phyloP scores from a whole-genome alignment of 2,888 invertebrate species.

The Ectemnius lituratus region DNA sequence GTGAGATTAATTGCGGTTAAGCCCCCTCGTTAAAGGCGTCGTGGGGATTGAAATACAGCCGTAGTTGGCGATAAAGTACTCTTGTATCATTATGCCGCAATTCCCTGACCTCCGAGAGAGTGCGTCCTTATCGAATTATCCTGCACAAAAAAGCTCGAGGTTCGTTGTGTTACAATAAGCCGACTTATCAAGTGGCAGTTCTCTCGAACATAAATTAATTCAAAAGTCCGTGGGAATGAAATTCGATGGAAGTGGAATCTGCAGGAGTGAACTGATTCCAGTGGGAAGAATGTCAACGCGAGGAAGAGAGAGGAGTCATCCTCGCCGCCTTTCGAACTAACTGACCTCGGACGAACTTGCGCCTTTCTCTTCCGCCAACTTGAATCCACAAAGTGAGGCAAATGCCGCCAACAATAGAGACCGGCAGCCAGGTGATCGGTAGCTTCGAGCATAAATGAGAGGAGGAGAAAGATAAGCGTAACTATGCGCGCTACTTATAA shows the following conservation, averaged over 20 bases:
- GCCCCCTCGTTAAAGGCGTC: conserved; percentile 58
- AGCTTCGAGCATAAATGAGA: too few relatives aligned
- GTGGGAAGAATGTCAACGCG: not conserved
- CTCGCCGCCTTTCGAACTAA: conserved; percentile 40
- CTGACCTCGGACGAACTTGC: conserved; percentile 48
- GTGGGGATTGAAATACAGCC: conserved; percentile 59
- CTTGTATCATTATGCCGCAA: conserved; percentile 47
- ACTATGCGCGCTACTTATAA: too few relatives aligned
- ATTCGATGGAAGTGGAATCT: not conserved
- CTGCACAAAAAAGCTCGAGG: not conserved
- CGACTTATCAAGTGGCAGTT: not conserved
- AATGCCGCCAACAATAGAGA: conserved; percentile 7
- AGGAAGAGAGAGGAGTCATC: conserved; percentile 13
- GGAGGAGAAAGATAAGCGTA: too few relatives aligned
- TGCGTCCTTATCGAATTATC: conserved; percentile 17
- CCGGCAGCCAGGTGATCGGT: not conserved
- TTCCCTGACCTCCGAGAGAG: conserved; percentile 37
- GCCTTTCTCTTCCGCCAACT: conserved; percentile 43
- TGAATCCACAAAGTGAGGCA: conserved; percentile 36
- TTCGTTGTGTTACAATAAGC: not conserved
- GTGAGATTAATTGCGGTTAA: conserved; percentile 61
- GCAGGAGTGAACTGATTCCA: conserved; percentile 4
- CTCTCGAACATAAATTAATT: not conserved
- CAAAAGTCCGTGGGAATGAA: not conserved
- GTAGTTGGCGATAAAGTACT: conserved; percentile 56